Evolutionary conservation across 64 coral and sea anemone genomes (phyloP).

Genomic region (Montipora foliosa): DNA sequence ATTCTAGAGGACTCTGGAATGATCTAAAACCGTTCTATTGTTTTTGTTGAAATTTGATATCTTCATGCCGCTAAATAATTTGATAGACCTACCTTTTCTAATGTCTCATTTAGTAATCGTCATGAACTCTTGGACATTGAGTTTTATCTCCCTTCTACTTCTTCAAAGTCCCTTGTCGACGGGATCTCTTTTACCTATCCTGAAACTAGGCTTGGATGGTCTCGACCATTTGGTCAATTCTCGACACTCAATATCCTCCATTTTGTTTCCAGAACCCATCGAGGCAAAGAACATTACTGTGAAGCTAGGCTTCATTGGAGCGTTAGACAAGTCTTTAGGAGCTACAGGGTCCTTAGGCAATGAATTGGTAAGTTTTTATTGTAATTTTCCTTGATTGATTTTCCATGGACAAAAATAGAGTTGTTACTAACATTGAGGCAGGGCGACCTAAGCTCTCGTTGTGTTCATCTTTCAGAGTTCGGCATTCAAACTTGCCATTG

Average conservation of each 20-base stretch:
- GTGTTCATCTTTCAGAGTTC: slow-evolving; percentile 78
- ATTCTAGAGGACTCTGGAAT: slow-evolving; percentile 18
- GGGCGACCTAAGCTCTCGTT: too few relatives aligned
- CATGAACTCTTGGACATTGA: slow-evolving; percentile 16
- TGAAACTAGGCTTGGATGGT: background rate
- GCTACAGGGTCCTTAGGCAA: slow-evolving; percentile 74
- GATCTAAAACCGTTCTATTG: background rate
- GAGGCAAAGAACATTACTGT: slow-evolving; percentile 79
- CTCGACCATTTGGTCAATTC: background rate
- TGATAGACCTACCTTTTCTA: background rate
- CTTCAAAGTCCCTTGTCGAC: background rate
- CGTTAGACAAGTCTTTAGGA: slow-evolving; percentile 79
- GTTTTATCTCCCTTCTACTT: background rate
- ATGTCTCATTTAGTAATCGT: background rate
- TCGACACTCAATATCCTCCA: background rate
- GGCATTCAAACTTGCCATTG: slow-evolving; percentile 90
- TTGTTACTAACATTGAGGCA: too few relatives aligned
- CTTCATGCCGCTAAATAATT: background rate
- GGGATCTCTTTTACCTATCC: background rate
- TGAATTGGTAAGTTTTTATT: slow-evolving; percentile 82
- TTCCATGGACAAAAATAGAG: too few relatives aligned
- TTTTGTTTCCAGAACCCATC: slow-evolving; percentile 50
- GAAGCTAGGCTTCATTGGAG: slow-evolving; percentile 88
- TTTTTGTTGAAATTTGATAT: slow-evolving; percentile 27
- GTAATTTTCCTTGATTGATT: background rate